Evolutionary conservation across 2,888 invertebrate genomes (phyloP), one percentile per base, ranked within the genome.

Genomic region (Dryobota labecula): DNA sequence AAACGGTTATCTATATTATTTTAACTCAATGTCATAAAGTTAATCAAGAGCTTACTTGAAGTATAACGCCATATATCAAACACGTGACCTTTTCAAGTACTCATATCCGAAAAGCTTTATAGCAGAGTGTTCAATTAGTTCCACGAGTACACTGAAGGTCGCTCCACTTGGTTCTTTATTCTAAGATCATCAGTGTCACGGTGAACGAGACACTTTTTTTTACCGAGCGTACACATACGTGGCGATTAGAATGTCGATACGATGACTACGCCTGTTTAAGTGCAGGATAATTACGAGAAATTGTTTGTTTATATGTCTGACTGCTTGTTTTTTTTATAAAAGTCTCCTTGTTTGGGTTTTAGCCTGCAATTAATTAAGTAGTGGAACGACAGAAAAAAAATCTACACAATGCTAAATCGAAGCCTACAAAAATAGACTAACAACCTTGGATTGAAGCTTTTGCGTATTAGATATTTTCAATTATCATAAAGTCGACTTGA

Each of bases 181-280:
- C 90, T 89, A 89, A 90, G 89, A 92, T 88, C 93, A 95, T 94
- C 93, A 94, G 94, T 95, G 95, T 95, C 95, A 95, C 83, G 95
- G 94, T 88, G 87, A 95, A 83, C 94, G 90, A 92, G 92, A 91
- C 91, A 91, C 88, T 91, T 90, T 91, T 91, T 90, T 91, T 87
- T 86, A 76, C 77, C 81, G 80, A 89, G 85, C 45, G 65, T 54
- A 76, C 81, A 79, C 49, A 83, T 78, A 83, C 80, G n/a, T n/a
- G 89, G 90, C 77, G 82, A 87, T 87, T 87, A 91, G 90, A 90
- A 91, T 90, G 91, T 88, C 82, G 86, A 80, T 83, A 67, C 80
- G 80, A 84, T 79, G 80, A 80, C 83, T 85, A 71, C 69, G 68
- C 38, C 68, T 53, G 63, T 73, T 47, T 60, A 70, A 36, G 66